Evolutionary conservation across 2,797 vertebrate genomes (phyloP).

Genomic region (Limosa lapponica): DNA sequence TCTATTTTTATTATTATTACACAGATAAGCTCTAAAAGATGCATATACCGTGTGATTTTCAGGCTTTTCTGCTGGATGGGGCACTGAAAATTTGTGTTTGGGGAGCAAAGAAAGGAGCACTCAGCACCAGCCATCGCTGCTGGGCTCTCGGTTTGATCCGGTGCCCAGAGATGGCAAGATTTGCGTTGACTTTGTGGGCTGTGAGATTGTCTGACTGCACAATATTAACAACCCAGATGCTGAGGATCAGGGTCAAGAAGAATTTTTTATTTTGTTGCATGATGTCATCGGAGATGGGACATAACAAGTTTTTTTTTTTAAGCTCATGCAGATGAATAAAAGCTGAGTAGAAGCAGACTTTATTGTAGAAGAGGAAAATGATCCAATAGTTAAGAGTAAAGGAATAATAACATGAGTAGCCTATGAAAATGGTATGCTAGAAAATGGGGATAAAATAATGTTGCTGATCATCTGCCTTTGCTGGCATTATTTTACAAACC

Average conservation of each 20-base stretch:
- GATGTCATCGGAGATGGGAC: not conserved
- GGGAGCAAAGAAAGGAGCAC: not conserved
- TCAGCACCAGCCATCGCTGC: accelerated
- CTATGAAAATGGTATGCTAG: not conserved
- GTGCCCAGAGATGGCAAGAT: not conserved
- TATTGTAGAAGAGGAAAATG: not conserved
- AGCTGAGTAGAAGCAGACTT: not conserved
- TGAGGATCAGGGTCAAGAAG: not conserved
- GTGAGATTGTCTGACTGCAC: not conserved
- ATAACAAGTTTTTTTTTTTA: not conserved
- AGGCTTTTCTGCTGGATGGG: not conserved
- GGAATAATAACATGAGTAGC: not conserved
- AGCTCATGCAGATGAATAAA: not conserved
- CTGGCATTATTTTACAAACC: not conserved
- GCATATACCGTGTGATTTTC: not conserved
- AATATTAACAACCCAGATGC: not conserved
- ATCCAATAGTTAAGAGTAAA: not conserved
- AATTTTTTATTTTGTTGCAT: not conserved
- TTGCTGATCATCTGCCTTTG: not conserved
- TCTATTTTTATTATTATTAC: not conserved
- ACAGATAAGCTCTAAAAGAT: not conserved
- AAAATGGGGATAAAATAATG: not conserved
- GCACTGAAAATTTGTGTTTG: not conserved
- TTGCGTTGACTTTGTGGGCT: not conserved
- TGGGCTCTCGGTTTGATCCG: accelerated